Percentiles rank a stretch among this genome's conserved stretches.
Evolutionary conservation across 2,888 invertebrate species (phyloP).

Genomic region (Doris montereyensis): DNA sequence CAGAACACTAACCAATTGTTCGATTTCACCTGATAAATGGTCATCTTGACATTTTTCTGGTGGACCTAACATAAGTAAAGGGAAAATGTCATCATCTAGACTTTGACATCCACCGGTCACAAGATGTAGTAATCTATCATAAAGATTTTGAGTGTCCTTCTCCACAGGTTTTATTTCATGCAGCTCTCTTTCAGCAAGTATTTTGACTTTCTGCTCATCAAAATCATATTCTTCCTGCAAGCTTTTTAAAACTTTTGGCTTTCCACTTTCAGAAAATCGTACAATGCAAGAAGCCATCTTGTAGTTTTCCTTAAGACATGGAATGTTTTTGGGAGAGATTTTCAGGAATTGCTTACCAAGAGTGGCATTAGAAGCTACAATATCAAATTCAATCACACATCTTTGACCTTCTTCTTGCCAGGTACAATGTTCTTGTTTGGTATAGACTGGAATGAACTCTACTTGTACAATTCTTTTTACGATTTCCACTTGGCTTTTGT

Average conservation of each 20-base stretch:
- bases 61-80: conserved; percentile 38
- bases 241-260: not conserved
- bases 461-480: conserved; percentile 44
- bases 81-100: conserved; percentile 17
- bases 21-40: conserved; percentile 42
- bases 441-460: conserved; percentile 43
- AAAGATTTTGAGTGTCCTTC: not conserved
- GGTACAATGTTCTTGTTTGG: not conserved
- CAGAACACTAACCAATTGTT: conserved; percentile 46
- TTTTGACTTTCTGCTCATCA: not conserved
- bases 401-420: not conserved
- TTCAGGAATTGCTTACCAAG: conserved; percentile 41
- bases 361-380: conserved; percentile 38
- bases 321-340: conserved; percentile 11
- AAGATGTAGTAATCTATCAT: not conserved
- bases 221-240: not conserved
- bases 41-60: too few relatives aligned
- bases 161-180: too few relatives aligned
- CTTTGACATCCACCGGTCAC: conserved; percentile 31
- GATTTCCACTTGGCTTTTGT: conserved; percentile 40
- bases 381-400: conserved; percentile 46
- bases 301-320: not conserved
- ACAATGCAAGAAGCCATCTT: not conserved
- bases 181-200: too few relatives aligned
- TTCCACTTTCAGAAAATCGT: not conserved